Conservation (phyloP, 2,888 invertebrate genomes). For the Hesperia comma region DNA sequence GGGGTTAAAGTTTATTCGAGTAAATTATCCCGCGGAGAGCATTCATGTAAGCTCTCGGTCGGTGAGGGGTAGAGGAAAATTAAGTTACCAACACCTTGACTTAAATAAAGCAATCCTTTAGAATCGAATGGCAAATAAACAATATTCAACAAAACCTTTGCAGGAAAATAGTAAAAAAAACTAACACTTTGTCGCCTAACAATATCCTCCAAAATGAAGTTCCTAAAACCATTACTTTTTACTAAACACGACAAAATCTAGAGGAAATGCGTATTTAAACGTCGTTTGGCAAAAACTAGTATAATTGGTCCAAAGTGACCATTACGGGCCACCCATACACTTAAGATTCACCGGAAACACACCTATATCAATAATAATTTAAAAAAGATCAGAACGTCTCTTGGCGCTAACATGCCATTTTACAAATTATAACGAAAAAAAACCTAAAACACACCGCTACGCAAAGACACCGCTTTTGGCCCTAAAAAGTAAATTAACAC, state of each 20-base stretch:
- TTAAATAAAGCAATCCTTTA: too few species aligned
- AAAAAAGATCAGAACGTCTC: slow-evolving; percentile 62
- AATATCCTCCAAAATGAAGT: slow-evolving; percentile 13
- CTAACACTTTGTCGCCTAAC: neutral
- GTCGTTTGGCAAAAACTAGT: slow-evolving; percentile 28
- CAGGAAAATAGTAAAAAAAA: neutral
- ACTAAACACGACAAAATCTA: slow-evolving; percentile 11
- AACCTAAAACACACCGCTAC: slow-evolving; percentile 62
- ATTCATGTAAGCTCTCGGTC: too few species aligned
- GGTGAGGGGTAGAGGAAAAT: too few species aligned
- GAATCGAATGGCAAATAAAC: too few species aligned
- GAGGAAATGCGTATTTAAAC: slow-evolving; percentile 30
- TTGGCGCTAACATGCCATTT: slow-evolving; percentile 80
- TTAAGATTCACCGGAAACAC: slow-evolving; percentile 63
- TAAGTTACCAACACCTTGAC: too few species aligned
- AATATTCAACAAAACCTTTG: too few species aligned
- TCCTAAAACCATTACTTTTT: slow-evolving; percentile 25
- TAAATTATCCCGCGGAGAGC: too few species aligned
- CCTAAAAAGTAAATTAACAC: slow-evolving; percentile 77
- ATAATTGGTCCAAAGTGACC: slow-evolving; percentile 33
- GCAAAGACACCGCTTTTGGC: slow-evolving; percentile 67
- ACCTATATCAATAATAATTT: slow-evolving; percentile 70
- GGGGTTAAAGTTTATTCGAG: too few species aligned
- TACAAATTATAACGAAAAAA: slow-evolving; percentile 77
- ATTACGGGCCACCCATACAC: slow-evolving; percentile 30